Conservation (phyloP, 1,140 invertebrate genomes). For the Drosophila ficusphila region DNA sequence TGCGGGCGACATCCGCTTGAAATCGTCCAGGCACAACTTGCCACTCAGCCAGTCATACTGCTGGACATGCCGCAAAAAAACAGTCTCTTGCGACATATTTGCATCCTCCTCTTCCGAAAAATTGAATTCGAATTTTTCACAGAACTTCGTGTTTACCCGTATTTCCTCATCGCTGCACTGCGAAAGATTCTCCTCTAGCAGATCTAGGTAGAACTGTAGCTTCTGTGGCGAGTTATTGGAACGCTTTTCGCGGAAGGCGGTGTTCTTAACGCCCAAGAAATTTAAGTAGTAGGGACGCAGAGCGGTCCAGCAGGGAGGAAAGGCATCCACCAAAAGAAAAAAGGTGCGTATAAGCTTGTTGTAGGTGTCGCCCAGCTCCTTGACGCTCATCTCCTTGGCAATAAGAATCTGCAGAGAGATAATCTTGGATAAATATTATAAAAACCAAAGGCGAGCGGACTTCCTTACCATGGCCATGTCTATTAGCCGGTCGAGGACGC, state of each 20-base stretch:
- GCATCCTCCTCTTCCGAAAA: slow-evolving; percentile 47
- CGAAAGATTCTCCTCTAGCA: slow-evolving; percentile 43
- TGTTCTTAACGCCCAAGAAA: slow-evolving; percentile 39
- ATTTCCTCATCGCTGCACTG: slow-evolving; percentile 52
- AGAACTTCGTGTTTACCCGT: slow-evolving; percentile 18
- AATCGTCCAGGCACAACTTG: slow-evolving; percentile 63
- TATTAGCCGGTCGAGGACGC: slow-evolving; percentile 46
- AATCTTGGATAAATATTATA: background rate
- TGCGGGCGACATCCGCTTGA: slow-evolving; percentile 42
- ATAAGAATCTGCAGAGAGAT: slow-evolving; percentile 38
- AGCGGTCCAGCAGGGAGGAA: slow-evolving; percentile 68
- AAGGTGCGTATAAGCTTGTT: slow-evolving; percentile 46
- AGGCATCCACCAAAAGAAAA: slow-evolving; percentile 56
- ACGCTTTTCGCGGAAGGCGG: background rate
- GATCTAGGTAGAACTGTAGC: slow-evolving; percentile 45
- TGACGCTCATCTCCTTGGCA: slow-evolving; percentile 33
- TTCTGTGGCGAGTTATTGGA: slow-evolving; percentile 27
- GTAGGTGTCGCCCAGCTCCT: slow-evolving; percentile 42
- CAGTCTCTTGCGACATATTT: slow-evolving; percentile 42
- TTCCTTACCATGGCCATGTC: slow-evolving; percentile 58
- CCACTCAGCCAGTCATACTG: slow-evolving; percentile 65
- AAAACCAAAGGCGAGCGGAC: too few species aligned
- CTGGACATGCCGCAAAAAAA: slow-evolving; percentile 50
- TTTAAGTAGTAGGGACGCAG: slow-evolving; percentile 62
- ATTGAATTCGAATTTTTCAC: slow-evolving; percentile 23